Evolutionary conservation across 2,888 invertebrate genomes (phyloP), one percentile per base, ranked within the genome.

Genomic region (Agrenia bidenticulata): DNA sequence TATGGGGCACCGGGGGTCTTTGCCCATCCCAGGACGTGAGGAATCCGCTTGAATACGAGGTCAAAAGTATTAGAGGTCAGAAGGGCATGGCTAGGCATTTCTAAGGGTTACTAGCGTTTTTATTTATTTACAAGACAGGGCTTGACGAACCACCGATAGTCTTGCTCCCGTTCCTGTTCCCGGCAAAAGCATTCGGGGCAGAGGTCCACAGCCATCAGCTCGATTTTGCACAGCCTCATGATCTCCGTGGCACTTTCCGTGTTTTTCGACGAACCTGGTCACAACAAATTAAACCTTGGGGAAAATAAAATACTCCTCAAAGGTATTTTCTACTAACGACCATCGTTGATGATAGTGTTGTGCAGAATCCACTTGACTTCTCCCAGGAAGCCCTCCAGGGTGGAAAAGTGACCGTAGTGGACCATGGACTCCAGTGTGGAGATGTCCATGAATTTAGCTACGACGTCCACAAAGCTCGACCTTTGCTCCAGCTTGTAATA

Each of bases 1-100:
- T 89, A 94, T 0, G 96, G 96, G 78, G 94, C 96, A 13, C 93
- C 95, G 82, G 94, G 94, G 13, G 96, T 83, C 80, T 95, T 94
- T 0, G 96, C 96, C 96, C 96, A 97, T 0, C 97, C 88, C 63
- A 96, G 81, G n/a, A 92, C 82, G 82, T 49, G 50, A 15, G 59
- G 59, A n/a, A 23, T 19, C 19, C 24, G 39, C 57, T 57, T 39
- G 5, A 55, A 17, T 39, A 39, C 7, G 15, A 39, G 39, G 39
- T 39, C n/a, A n/a, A n/a, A n/a, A n/a, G n/a, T 39, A 39, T 39
- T 11, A 39, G 9, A 7, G 39, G 7, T 39, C 15, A 39, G 39
- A 11, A 39, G 39, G 39, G 7, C 7, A 39, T 39, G 15, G 15
- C 15, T 11, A 7, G 39, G 39, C 7, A 39, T 15, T 39, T 15